Evolutionary conservation across 2,113 vertebrate species (phyloP).

Genomic region (Oceanites oceanicus): DNA sequence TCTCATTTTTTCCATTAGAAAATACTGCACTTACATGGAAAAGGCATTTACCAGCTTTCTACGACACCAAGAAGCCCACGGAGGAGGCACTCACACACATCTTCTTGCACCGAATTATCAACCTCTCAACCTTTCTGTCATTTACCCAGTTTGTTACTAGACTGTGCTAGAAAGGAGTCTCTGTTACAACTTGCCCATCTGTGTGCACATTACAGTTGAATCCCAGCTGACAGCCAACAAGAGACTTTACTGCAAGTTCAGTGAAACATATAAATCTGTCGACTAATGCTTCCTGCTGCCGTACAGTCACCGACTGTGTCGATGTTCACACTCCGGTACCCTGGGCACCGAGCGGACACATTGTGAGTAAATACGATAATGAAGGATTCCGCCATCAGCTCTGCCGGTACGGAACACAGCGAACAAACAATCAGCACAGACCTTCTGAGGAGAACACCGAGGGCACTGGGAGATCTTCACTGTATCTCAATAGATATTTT

Average conservation of each 20-base stretch:
- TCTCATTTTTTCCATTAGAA: background rate
- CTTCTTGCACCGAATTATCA: background rate
- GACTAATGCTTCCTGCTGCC: background rate
- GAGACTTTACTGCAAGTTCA: background rate
- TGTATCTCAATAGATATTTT: background rate
- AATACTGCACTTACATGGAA: background rate
- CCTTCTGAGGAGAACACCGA: background rate
- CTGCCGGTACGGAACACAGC: background rate
- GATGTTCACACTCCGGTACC: background rate
- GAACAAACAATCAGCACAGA: background rate
- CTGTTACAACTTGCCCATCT: background rate
- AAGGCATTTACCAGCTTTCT: background rate
- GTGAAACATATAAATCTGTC: background rate
- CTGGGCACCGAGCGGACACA: fast-evolving
- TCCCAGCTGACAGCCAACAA: background rate
- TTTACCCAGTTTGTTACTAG: background rate
- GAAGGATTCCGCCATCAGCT: background rate
- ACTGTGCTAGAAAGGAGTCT: background rate
- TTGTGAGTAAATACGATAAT: background rate
- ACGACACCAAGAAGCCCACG: background rate
- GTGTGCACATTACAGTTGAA: background rate
- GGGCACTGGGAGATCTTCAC: background rate
- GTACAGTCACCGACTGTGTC: background rate
- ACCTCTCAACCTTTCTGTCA: background rate
- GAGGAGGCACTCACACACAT: background rate